phyloP scores from a whole-genome alignment of 2,888 invertebrate species.

The Ectobius pallidus region DNA sequence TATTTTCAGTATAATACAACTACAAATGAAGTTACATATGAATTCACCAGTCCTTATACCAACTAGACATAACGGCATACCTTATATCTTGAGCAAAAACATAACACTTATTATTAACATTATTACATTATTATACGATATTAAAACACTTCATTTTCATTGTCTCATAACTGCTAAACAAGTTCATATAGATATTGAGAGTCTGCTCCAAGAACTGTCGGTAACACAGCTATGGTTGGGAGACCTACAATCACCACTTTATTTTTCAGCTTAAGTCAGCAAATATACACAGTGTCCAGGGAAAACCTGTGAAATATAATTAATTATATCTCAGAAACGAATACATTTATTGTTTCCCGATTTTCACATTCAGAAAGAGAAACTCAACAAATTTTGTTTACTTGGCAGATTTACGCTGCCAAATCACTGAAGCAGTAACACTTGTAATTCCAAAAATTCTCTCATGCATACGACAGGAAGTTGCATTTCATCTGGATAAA shows the following conservation, averaged over 20 bases:
- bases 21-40: slow-evolving; percentile 18
- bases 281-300: not conserved
- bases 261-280: too few species aligned
- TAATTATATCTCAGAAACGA: too few species aligned
- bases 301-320: not conserved
- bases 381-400: not conserved
- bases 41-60: slow-evolving; percentile 21
- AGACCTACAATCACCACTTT: not conserved
- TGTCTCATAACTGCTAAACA: slow-evolving; percentile 7
- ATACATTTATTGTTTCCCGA: not conserved
- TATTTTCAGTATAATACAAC: not conserved
- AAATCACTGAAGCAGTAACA: not conserved
- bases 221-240: not conserved
- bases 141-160: slow-evolving; percentile 15
- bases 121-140: slow-evolving; percentile 15
- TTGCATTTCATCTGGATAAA: not conserved
- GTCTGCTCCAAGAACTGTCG: not conserved
- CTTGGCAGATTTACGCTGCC: not conserved
- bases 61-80: slow-evolving; percentile 13
- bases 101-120: slow-evolving; percentile 25
- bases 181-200: not conserved
- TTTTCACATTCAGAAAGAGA: not conserved
- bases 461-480: not conserved
- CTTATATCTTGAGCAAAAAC: slow-evolving; percentile 29
- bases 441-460: not conserved